Percentiles rank a stretch among this genome's conserved stretches.
Conservation (phyloP, 92 coral and sea anemone species). For the Chrysogorgia sp. region DNA sequence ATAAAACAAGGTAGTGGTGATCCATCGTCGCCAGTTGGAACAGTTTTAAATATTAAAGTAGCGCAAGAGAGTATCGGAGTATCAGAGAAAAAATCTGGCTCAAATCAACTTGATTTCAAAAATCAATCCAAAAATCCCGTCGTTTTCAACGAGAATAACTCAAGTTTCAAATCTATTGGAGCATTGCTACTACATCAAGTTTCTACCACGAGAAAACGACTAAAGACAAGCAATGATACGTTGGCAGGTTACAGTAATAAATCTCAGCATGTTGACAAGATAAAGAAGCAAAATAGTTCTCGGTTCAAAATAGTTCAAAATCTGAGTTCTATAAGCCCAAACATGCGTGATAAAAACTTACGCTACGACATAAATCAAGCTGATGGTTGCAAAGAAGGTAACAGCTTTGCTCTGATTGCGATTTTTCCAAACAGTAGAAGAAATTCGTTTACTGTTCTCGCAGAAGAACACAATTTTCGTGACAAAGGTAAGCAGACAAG, state of each 20-base stretch:
- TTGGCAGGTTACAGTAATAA: neutral
- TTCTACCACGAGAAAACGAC: neutral
- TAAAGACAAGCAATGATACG: neutral
- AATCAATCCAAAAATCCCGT: neutral
- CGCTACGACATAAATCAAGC: neutral
- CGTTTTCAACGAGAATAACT: neutral
- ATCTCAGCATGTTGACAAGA: too few species aligned
- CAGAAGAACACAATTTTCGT: constrained; percentile 10
- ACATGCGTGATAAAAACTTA: neutral
- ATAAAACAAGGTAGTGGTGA: too few species aligned
- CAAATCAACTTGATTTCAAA: neutral
- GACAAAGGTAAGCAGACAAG: neutral
- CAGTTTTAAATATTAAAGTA: too few species aligned
- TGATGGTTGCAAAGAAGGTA: neutral
- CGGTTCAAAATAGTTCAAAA: neutral
- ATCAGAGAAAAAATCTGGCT: neutral
- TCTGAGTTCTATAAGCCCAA: neutral
- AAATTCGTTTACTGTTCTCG: constrained; percentile 2
- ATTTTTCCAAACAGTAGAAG: constrained; percentile 28
- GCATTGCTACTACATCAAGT: neutral
- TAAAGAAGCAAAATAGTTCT: neutral
- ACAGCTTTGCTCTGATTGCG: constrained; percentile 8
- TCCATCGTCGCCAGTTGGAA: too few species aligned
- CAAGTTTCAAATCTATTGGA: neutral
- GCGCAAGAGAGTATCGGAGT: too few species aligned